Evolutionary conservation across 2,797 vertebrate genomes (phyloP), one percentile per base, ranked within the genome.

Genomic region (Rhinatrema bivittatum): DNA sequence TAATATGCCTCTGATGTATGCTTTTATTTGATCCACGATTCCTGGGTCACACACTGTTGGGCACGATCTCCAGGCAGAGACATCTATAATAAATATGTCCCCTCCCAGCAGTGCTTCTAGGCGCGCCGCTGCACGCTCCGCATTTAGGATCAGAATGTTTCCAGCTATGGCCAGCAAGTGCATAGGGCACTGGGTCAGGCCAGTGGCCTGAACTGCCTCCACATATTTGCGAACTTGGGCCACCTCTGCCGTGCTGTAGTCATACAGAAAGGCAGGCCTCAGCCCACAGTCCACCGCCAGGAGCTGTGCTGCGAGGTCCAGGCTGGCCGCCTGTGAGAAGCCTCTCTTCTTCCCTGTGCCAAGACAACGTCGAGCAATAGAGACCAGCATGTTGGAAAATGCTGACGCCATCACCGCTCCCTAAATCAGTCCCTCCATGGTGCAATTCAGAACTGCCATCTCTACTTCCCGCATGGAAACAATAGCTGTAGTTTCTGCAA

Each of bases 191-290:
- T 59, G 70, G 31, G 81, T 50, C 19, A 90, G 45, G 29, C 74
- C 78, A 9, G 67, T 64, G 5, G 51, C 68, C 53, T 76, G 78
- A 8, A 94, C 38, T 15, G 62, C 55, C 25, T 29, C 46, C 57
- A 96, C 33, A 53, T 91, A 98, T 13, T 29, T 53, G 49, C 76
- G 74, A 40, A 97, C 60, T 42, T 89, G 80, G 4, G 73, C 53
- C 4, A 60, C 44, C 3, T 63, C 52, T 7, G 85, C 88, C 1
- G 66, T 11, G 22, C 77, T 88, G 28, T 53, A 72, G 20, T 98
- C 94, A 14, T 90, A 96, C 1, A 98, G 62, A 32, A 97, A 39
- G 20, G 90, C 76, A 2, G 91, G 87, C 70, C 96, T 98, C 59
- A 96, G 46, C 4, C 90, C 89, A 24, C 63, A 43, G 51, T 87